phyloP scores from a whole-genome alignment of 2,888 invertebrate species.

The Poecilobothrus nobilitatus region DNA sequence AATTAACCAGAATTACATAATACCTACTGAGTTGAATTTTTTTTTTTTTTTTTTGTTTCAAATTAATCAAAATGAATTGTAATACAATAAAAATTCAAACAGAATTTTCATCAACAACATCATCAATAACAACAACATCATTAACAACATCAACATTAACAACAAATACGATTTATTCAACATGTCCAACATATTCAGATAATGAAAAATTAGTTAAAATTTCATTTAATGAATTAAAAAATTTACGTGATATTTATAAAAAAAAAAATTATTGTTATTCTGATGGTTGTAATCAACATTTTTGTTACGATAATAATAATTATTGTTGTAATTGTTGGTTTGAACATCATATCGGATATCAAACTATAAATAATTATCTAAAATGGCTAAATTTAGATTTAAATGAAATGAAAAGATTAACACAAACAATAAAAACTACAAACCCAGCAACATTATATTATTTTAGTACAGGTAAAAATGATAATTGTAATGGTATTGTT shows the following conservation, averaged over 20 bases:
- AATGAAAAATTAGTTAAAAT: conserved; percentile 21
- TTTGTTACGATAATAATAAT: no score
- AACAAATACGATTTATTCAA: not conserved
- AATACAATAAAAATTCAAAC: no score
- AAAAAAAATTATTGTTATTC: not conserved
- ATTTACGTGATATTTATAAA: conserved; percentile 23
- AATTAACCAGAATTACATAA: no score
- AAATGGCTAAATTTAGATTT: conserved; percentile 20
- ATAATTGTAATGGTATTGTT: no score
- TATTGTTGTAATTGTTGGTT: conserved; percentile 20
- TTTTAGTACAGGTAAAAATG: no score
- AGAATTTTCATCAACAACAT: not conserved
- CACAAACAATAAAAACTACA: no score
- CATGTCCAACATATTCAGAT: not conserved
- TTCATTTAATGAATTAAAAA: conserved; percentile 19
- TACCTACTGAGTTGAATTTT: no score
- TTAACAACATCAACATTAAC: not conserved
- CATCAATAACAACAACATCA: not conserved
- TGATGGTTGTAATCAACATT: no score
- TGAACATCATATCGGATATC: conserved; percentile 22
- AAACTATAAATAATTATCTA: conserved; percentile 23
- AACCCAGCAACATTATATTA: no score
- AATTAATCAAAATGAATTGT: no score
- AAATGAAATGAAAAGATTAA: conserved; percentile 12
- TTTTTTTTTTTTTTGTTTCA: no score